phyloP scores from a whole-genome alignment of 2,797 vertebrate genomes.

The Pampus argenteus region DNA sequence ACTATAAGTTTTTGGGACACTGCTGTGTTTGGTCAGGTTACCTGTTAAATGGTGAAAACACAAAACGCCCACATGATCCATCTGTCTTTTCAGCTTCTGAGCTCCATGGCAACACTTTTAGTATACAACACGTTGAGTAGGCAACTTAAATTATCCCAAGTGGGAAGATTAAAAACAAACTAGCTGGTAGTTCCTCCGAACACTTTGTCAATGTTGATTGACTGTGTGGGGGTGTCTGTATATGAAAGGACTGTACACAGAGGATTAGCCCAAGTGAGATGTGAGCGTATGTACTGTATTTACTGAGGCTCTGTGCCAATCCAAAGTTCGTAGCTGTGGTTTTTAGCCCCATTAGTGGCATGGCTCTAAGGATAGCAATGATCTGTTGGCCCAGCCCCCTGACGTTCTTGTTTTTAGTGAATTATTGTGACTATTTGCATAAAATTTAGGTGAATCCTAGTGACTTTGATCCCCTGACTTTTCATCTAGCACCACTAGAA shows the following conservation, averaged over 20 bases:
- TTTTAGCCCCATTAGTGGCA: no score
- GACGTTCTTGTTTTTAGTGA: no score
- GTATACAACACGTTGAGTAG: neutral
- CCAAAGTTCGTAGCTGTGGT: neutral
- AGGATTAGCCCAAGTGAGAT: neutral
- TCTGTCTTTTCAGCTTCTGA: neutral
- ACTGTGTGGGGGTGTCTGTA: constrained; percentile 18
- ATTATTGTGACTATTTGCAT: no score
- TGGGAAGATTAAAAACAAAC: constrained; percentile 6
- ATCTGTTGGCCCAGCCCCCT: no score
- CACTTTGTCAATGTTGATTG: constrained; percentile 4
- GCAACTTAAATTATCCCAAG: neutral
- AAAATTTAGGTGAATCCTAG: no score
- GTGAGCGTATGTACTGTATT: neutral
- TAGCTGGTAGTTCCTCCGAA: constrained; percentile 15
- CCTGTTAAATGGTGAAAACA: neutral
- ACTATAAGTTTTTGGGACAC: neutral
- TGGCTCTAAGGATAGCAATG: no score
- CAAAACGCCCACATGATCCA: neutral
- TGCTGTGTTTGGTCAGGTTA: constrained; percentile 9
- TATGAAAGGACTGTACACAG: constrained; percentile 3
- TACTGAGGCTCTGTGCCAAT: neutral
- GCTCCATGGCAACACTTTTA: neutral
- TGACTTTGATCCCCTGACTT: no score
- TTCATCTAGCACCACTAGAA: no score